Evolutionary conservation across 2,113 vertebrate species (phyloP).

Genomic region (Tragelaphus scriptus): DNA sequence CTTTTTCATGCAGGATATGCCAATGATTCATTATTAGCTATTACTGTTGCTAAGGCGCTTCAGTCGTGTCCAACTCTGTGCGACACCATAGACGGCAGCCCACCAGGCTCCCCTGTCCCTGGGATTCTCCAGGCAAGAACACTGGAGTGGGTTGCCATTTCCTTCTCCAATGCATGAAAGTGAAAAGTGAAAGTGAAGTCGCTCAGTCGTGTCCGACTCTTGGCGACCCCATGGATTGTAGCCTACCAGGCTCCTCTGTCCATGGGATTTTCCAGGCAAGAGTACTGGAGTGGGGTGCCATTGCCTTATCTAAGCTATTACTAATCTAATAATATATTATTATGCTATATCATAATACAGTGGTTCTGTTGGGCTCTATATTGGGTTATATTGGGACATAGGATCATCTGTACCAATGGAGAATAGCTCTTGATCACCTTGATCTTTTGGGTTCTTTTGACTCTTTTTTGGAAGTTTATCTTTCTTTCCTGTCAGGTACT

Average conservation of each 20-base stretch:
- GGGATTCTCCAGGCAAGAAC: too few species aligned
- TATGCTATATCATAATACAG: background rate
- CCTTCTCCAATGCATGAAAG: too few species aligned
- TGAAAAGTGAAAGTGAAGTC: too few species aligned
- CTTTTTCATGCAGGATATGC: background rate
- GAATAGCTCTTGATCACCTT: background rate
- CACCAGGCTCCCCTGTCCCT: too few species aligned
- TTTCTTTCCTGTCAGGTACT: background rate
- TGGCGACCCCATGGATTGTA: too few species aligned
- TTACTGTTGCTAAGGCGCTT: background rate
- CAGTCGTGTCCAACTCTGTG: too few species aligned
- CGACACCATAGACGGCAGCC: too few species aligned
- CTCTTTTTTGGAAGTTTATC: background rate
- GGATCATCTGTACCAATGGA: background rate
- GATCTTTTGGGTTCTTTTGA: background rate
- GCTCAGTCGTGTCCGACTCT: too few species aligned
- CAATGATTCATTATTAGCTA: background rate
- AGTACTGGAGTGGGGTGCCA: too few species aligned
- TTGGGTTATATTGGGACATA: background rate
- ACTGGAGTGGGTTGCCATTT: too few species aligned
- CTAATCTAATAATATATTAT: background rate
- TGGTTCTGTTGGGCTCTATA: background rate
- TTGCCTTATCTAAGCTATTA: background rate
- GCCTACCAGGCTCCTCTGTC: too few species aligned
- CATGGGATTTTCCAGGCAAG: too few species aligned